Base-by-base conservation (phyloP, 2,888 invertebrate species). In the Epicampocera succincta region DNA sequence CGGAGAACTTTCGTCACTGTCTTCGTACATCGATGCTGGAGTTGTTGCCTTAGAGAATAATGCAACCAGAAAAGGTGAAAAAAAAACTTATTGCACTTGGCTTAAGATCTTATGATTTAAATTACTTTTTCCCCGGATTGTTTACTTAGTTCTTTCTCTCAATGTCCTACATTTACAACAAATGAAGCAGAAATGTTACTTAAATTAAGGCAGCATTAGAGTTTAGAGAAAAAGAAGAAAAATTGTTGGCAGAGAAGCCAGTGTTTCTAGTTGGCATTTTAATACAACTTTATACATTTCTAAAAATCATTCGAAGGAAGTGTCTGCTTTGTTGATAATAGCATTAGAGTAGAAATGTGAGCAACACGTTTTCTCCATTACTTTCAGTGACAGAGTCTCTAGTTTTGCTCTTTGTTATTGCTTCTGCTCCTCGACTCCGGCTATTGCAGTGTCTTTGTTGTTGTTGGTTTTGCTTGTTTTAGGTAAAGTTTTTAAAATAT, bases 1-100 rank as follows among this genome's bases (percentile, higher is more conserved):
- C 46, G 93, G 92, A 58, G 93, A 93, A 87, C 94, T 94, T 85
- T 94, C 94, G 90, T 94, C 94, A 90, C 93, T 93, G 89, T 89
- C 89, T 85, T 93, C 93, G 89, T 92, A 91, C 93, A 93, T 93
- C 87, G 88, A 87, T 86, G 85, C 72, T 85, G 83, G n/a, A 21
- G 33, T 29, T n/a, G 15, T 12, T 11, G 40, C 25, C 38, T 42
- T 19, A 19, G 15, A 46, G 33, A 54, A 19, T 63, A 15, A 44
- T 44, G 33, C 33, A 33, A 21, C 9, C 54, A 21, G 2, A 38
- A 38, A 29, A 48, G 21, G n/a, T 21, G n/a, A 4, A 21, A 15
- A 40, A 46, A 48, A 44, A 60, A 69, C 17, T 33, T 63, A 65
- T 33, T 21, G 60, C 17, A 68, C 29, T 76, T 73, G 63, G 12